phyloP scores from a whole-genome alignment of 1,140 invertebrate genomes.

The Littorina saxatilis region DNA sequence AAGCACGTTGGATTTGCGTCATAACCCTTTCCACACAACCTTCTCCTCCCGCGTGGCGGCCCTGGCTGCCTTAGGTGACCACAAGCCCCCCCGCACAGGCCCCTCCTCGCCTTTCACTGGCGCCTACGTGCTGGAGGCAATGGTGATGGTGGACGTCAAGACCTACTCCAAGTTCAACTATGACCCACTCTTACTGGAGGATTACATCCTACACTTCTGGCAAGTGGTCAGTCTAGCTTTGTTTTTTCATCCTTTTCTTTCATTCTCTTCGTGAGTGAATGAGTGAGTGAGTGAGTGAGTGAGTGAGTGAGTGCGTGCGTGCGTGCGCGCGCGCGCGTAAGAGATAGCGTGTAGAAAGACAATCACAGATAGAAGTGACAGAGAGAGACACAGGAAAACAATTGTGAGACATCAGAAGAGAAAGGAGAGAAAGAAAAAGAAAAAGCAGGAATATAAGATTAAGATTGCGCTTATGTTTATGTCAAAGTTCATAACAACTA shows the following conservation, averaged over 20 bases:
- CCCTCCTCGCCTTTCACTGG: background rate
- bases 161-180: constrained; percentile 60
- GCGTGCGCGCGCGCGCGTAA: too few species aligned
- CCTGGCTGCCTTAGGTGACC: background rate
- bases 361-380: too few species aligned
- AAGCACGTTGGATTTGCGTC: background rate
- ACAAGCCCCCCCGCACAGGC: background rate
- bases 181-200: constrained; percentile 56
- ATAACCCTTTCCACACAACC: constrained; percentile 11
- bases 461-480: too few species aligned
- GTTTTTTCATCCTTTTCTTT: background rate
- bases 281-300: too few species aligned
- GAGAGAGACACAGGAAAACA: too few species aligned
- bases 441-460: too few species aligned
- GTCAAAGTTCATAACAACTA: too few species aligned
- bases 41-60: background rate
- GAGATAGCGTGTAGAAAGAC: too few species aligned
- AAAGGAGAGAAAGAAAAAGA: too few species aligned
- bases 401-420: too few species aligned
- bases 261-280: too few species aligned
- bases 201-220: constrained; percentile 68
- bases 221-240: constrained; percentile 64
- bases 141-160: constrained; percentile 44
- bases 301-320: too few species aligned
- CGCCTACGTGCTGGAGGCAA: constrained; percentile 38